phyloP scores from a whole-genome alignment of 2,888 invertebrate species.

The Tachystola acroxantha region DNA sequence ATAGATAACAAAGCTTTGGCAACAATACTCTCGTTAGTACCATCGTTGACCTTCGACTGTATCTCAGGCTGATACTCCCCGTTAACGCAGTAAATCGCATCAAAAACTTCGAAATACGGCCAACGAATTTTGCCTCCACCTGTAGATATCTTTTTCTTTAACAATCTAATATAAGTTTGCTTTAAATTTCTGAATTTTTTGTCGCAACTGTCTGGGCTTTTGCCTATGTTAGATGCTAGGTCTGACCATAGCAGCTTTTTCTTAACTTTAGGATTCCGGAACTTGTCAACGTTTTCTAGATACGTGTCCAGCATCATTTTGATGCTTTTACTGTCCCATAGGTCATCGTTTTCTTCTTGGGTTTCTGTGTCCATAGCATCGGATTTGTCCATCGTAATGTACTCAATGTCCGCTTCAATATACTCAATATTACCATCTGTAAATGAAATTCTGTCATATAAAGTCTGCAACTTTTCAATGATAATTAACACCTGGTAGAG shows the following conservation, averaged over 20 bases:
- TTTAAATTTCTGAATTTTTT: conserved; percentile 69
- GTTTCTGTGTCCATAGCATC: conserved; percentile 46
- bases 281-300: conserved; percentile 57
- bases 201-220: conserved; percentile 61
- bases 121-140: conserved; percentile 53
- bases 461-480: too few relatives aligned
- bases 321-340: conserved; percentile 58
- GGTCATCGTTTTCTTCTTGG: conserved; percentile 55
- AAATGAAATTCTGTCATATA: conserved; percentile 35
- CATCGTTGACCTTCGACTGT: conserved; percentile 54
- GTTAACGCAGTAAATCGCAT: conserved; percentile 56
- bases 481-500: too few relatives aligned
- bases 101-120: conserved; percentile 66
- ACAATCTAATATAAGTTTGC: conserved; percentile 58
- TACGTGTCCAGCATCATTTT: conserved; percentile 50
- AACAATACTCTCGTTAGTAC: conserved; percentile 46
- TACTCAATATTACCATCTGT: conserved; percentile 47
- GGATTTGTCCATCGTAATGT: conserved; percentile 44
- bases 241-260: conserved; percentile 68
- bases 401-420: conserved; percentile 46
- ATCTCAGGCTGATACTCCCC: conserved; percentile 65
- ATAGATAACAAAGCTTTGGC: conserved; percentile 56
- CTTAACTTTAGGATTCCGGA: conserved; percentile 63
- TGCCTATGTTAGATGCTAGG: conserved; percentile 50
- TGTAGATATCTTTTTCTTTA: conserved; percentile 53